A percentile compares a stretch with the other conserved stretches of the same genome.
phyloP scores from a whole-genome alignment of 2,797 vertebrate genomes.

The Benthosema pterotum region DNA sequence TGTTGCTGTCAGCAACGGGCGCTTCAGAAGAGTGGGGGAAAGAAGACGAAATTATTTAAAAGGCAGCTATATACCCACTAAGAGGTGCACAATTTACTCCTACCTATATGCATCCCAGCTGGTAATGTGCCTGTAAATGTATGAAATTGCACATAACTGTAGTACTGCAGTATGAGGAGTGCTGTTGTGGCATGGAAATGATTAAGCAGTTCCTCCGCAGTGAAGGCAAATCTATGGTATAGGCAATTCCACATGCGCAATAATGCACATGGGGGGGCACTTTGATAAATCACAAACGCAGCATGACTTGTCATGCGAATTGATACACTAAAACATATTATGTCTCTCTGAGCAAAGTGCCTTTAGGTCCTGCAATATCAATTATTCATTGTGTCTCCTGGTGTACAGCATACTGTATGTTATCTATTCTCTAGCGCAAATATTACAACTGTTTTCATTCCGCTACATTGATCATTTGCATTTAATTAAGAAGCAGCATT shows the following conservation, averaged over 20 bases:
- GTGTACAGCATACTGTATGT: conserved; percentile 13
- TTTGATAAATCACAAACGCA: conserved; percentile 41
- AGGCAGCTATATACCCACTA: conserved; percentile 19
- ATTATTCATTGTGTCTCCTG: conserved; percentile 56
- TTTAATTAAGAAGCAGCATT: no score
- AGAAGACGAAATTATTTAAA: neutral
- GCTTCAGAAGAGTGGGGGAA: no score
- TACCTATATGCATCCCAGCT: conserved; percentile 4
- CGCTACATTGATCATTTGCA: no score
- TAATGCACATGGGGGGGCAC: conserved; percentile 38
- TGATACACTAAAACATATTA: conserved; percentile 46
- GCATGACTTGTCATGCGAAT: conserved; percentile 50
- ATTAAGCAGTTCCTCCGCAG: conserved; percentile 17
- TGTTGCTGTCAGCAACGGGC: conserved; percentile 33
- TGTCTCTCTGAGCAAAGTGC: conserved; percentile 22
- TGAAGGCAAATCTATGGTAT: conserved; percentile 23
- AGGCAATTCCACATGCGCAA: conserved; percentile 21
- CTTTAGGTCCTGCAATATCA: conserved; percentile 41
- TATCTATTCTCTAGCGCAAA: neutral
- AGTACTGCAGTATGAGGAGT: neutral
- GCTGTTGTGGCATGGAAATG: neutral
- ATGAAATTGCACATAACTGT: conserved; percentile 14
- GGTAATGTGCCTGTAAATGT: conserved; percentile 13
- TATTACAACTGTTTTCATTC: neutral
- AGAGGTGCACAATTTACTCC: conserved; percentile 23